These are phyloP conservation scores for Silurus lanzhouensis DNA, from an alignment of 2,797 vertebrate genomes.

Conservation along the genomic window DNA sequence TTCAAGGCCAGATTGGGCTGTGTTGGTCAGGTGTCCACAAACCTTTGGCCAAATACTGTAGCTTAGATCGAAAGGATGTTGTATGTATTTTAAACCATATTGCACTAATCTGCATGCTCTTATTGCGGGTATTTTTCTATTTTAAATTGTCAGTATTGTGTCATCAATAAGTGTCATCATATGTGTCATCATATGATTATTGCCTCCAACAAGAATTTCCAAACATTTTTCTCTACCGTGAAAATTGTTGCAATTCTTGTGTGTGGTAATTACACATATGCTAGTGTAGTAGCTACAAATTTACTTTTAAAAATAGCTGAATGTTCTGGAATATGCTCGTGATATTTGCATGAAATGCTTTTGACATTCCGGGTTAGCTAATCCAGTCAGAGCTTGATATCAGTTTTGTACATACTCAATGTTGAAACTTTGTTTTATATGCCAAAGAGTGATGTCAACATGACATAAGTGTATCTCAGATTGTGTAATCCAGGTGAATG, in stretches of 20 bases:
- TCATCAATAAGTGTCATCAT: background rate
- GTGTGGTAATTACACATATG: background rate
- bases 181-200: background rate
- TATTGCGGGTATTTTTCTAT: constrained; percentile 22
- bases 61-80: constrained; percentile 7
- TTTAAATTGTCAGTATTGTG: constrained; percentile 13
- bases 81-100: constrained; percentile 21
- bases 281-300: background rate
- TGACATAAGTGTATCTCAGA: constrained; percentile 3
- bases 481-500: constrained; percentile 11
- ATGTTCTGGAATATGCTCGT: background rate
- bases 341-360: background rate
- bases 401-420: background rate
- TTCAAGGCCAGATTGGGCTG: background rate
- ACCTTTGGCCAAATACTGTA: background rate
- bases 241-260: background rate
- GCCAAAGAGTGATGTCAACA: background rate
- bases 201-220: background rate
- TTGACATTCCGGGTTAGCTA: background rate
- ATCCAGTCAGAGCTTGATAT: background rate
- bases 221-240: background rate
- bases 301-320: background rate
- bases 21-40: background rate
- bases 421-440: background rate
- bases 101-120: constrained; percentile 53